phyloP scores from a whole-genome alignment of 2,113 vertebrate genomes.

The Fukomys damarensis region DNA sequence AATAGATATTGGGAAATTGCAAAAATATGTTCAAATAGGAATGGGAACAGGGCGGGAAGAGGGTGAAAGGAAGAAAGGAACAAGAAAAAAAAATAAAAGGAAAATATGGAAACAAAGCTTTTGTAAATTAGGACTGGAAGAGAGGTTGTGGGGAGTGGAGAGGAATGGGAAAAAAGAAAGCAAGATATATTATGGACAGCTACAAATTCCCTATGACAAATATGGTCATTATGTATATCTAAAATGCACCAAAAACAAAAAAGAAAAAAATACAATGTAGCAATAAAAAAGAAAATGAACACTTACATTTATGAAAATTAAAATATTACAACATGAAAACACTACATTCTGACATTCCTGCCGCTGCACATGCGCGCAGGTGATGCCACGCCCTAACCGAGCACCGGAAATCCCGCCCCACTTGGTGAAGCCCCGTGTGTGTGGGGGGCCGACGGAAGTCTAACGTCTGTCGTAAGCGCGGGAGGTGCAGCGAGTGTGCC shows the following conservation, averaged over 20 bases:
- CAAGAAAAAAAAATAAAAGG: background rate
- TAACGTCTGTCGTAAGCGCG: background rate
- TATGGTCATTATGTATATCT: too few relatives aligned
- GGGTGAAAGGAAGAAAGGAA: background rate
- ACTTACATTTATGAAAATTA: background rate
- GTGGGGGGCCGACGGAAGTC: background rate
- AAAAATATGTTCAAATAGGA: too few relatives aligned
- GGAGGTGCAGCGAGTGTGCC: slow-evolving; percentile 2
- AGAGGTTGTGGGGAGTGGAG: too few relatives aligned
- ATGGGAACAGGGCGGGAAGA: too few relatives aligned
- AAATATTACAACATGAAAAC: background rate
- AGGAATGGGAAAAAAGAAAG: too few relatives aligned
- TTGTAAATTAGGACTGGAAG: background rate
- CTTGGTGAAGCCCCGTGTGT: background rate
- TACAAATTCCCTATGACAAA: too few relatives aligned
- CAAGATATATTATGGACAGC: too few relatives aligned
- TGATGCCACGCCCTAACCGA: background rate
- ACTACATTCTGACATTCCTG: background rate
- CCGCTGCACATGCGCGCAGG: background rate
- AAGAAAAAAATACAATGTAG: background rate
- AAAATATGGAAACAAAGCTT: background rate
- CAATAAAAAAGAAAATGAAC: background rate
- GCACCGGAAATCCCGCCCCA: background rate
- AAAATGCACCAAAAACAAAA: background rate
- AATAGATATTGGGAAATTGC: too few relatives aligned